Percentiles rank a stretch among this genome's conserved stretches.
Conservation (phyloP, 2,113 vertebrate genomes). For the Ptilorrhoa leucosticta region DNA sequence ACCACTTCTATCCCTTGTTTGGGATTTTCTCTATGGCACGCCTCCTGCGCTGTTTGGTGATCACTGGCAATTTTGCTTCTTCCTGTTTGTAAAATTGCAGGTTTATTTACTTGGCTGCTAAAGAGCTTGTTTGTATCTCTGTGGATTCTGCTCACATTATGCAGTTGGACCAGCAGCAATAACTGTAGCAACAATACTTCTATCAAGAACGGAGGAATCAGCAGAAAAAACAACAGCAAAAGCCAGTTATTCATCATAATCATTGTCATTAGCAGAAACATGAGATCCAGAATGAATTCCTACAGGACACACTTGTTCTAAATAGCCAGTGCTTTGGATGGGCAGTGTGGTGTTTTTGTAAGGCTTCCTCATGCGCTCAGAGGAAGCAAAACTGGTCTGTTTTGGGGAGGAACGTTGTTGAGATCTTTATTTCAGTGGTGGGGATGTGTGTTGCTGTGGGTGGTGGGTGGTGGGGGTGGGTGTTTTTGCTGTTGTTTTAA, state of each 20-base stretch:
- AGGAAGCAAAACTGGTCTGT: neutral
- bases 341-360: neutral
- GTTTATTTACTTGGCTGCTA: neutral
- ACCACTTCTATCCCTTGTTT: neutral
- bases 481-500: neutral
- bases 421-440: neutral
- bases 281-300: slow-evolving; percentile 11
- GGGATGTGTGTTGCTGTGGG: neutral
- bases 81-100: neutral
- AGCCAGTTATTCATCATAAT: slow-evolving; percentile 49
- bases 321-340: neutral
- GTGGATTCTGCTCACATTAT: neutral
- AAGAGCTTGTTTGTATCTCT: neutral
- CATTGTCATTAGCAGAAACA: slow-evolving; percentile 18
- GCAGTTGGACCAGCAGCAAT: neutral
- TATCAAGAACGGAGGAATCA: slow-evolving; percentile 34
- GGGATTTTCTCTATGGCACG: neutral
- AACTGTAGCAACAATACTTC: neutral
- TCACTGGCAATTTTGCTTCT: neutral
- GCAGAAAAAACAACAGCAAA: slow-evolving; percentile 25
- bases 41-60: neutral
- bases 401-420: neutral
- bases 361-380: neutral
- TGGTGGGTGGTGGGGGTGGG: no score
- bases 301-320: neutral